These are phyloP conservation scores for Callospermophilus lateralis DNA, from an alignment of 2,113 vertebrate species.

Conservation along the genomic window DNA sequence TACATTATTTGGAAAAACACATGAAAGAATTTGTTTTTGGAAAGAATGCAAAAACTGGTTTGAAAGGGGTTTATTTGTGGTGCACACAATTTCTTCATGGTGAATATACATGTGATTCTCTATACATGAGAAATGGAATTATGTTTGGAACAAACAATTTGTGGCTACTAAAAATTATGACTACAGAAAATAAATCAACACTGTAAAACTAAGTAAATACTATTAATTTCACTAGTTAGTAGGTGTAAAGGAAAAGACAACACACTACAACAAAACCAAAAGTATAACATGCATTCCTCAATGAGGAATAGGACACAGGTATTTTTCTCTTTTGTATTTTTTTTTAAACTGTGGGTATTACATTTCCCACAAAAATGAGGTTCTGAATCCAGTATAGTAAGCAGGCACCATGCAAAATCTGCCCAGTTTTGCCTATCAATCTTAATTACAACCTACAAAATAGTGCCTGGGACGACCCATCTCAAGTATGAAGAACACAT, in stretches of 20 bases:
- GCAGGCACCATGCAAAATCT: constrained; percentile 79
- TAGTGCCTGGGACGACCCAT: constrained; percentile 40
- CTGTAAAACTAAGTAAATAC: constrained; percentile 73
- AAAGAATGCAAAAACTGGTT: constrained; percentile 82
- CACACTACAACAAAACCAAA: constrained; percentile 86
- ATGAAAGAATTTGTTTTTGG: constrained; percentile 69
- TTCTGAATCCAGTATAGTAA: constrained; percentile 72
- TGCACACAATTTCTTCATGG: constrained; percentile 80
- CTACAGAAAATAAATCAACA: constrained; percentile 72
- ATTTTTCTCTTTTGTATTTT: constrained; percentile 71
- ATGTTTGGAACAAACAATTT: constrained; percentile 75
- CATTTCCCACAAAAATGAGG: constrained; percentile 80
- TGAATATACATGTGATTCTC: constrained; percentile 77
- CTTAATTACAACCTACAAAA: constrained; percentile 67
- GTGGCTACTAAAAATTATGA: constrained; percentile 70
- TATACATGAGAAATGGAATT: constrained; percentile 72
- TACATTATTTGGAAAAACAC: constrained; percentile 64
- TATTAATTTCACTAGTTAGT: constrained; percentile 87
- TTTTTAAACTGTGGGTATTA: constrained; percentile 75
- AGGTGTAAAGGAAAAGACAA: constrained; percentile 85
- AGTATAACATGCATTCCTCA: constrained; percentile 87
- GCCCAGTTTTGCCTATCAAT: constrained; percentile 79
- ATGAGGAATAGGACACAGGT: constrained; percentile 75
- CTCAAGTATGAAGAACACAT: constrained; percentile 60
- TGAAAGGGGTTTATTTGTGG: constrained; percentile 84